Base-by-base conservation (phyloP, 2,113 vertebrate genomes). In the Marmota monax region DNA sequence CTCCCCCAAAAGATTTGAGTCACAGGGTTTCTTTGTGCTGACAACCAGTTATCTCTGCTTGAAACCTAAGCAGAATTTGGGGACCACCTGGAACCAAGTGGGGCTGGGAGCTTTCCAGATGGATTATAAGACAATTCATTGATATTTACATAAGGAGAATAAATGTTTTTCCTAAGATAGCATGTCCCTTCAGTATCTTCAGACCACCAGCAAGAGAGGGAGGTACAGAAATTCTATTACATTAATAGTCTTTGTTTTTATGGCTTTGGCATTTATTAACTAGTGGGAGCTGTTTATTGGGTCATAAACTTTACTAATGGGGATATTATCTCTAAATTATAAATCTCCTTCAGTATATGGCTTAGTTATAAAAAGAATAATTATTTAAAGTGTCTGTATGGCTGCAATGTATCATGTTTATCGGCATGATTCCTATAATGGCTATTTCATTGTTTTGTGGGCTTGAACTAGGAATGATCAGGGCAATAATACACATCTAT, bases 261-360 rank as follows among this genome's bases (percentile, higher is more conserved):
- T 13, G 39, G 94, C 86, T 98, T 98, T 84, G 96, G 97, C 95
- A 98, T 99, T 99, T 98, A 98, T 98, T 99, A 98, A 98, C 98
- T 98, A 98, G 98, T 98, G 96, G 98, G 97, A 98, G 96, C 98
- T 98, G 97, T 98, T 98, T 98, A 98, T 98, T 99, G 98, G 97
- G 97, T 97, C 98, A 98, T 99, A 98, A 99, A 99, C 97, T 98
- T 97, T 98, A 98, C 98, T 98, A 99, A 99, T 98, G 98, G 97
- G 98, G 95, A 98, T 98, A 98, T 98, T 98, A 98, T 98, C 98
- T 98, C 97, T 97, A 98, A 98, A 98, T 98, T 99, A 98, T 98
- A 88, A 97, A 98, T 98, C 96, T 98, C 97, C 85, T 97, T 90
- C 53, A 96, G 96, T 97, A 98, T 98, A 97, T 94, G 79, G 58